Base-by-base conservation (phyloP, 1,140 invertebrate genomes). In the Papilio helenus region DNA sequence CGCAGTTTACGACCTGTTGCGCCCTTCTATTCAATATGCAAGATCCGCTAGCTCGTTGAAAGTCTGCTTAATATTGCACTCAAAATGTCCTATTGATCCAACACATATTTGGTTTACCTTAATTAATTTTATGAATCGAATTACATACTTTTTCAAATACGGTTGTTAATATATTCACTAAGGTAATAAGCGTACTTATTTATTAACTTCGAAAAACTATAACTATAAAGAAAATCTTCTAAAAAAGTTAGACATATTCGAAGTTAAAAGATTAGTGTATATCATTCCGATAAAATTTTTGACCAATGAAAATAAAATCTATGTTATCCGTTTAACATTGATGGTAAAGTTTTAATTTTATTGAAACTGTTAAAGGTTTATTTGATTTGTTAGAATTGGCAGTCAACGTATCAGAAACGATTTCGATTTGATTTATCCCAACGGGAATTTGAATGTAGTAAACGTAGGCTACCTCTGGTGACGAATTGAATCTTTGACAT, bases 1-100 rank as follows among this genome's bases (percentile, higher is more conserved):
- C 90, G 83, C 89, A 91, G 85, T 93, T 90, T 88, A 89, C 88
- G 86, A 90, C 86, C 89, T 92, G 89, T 87, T 89, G 89, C 83
- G 80, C 82, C 74, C 81, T 76, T 82, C 81, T 85, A 83, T 82
- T 81, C 84, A 86, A 85, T 79, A 83, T 83, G 74, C 72, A 82
- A 84, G 73, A 1, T 12, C 14, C 18, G 65, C 26, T 65, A 65
- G 10, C 58, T 61, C 10, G 23, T 58, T 58, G n/a, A 23, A 20
- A 55, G 3, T 58, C 20, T 26, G 1, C 10, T 23, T 2, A 65
- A 26, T 26, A 65, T 16, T 65, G 23, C 61, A 65, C 61, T 29
- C n/a, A 61, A 34, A 58, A 58, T 58, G 4, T 29, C 26, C 61
- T 29, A 29, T 29, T 65, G 23, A 65, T 29, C 3, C 14, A 71